phyloP scores from a whole-genome alignment of 2,113 vertebrate species.

The Hippotragus niger region DNA sequence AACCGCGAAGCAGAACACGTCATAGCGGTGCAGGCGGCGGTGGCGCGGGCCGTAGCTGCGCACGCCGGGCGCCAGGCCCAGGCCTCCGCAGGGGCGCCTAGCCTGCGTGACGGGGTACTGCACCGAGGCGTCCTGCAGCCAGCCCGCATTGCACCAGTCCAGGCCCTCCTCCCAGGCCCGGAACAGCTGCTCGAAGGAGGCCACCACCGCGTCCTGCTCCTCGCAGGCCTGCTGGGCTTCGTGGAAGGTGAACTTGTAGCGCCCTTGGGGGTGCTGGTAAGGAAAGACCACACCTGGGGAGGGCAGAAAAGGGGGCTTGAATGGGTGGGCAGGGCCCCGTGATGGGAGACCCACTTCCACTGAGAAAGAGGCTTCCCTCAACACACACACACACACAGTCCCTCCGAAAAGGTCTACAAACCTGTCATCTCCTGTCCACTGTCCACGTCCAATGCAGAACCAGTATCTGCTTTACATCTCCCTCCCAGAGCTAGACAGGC shows the following conservation, averaged over 20 bases:
- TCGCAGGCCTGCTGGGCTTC: slow-evolving; percentile 86
- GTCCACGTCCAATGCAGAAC: not conserved
- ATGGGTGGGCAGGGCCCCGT: not conserved
- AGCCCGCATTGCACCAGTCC: slow-evolving; percentile 93
- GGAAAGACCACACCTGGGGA: slow-evolving; percentile 92
- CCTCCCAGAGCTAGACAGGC: not conserved
- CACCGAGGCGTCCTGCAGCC: slow-evolving; percentile 90
- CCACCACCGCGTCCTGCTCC: slow-evolving; percentile 88
- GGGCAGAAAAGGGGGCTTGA: not conserved
- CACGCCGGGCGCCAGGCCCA: slow-evolving; percentile 84
- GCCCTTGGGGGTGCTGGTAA: slow-evolving; percentile 87
- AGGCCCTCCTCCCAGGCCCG: slow-evolving; percentile 90
- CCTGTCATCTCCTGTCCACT: not conserved
- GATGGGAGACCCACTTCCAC: not conserved
- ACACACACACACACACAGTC: not conserved
- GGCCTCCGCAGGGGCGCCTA: slow-evolving; percentile 84
- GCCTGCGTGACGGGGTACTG: slow-evolving; percentile 89
- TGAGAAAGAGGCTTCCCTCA: not conserved
- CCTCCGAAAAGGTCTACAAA: not conserved
- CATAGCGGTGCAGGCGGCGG: slow-evolving; percentile 84
- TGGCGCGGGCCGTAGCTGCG: slow-evolving; percentile 90
- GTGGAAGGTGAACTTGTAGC: slow-evolving; percentile 90
- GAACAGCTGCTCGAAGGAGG: slow-evolving; percentile 91
- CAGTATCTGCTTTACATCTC: not conserved
- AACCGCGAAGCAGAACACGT: slow-evolving; percentile 93